Percentiles rank a stretch among this genome's conserved stretches.
phyloP scores from a whole-genome alignment of 2,113 vertebrate genomes.

The Picathartes gymnocephalus region DNA sequence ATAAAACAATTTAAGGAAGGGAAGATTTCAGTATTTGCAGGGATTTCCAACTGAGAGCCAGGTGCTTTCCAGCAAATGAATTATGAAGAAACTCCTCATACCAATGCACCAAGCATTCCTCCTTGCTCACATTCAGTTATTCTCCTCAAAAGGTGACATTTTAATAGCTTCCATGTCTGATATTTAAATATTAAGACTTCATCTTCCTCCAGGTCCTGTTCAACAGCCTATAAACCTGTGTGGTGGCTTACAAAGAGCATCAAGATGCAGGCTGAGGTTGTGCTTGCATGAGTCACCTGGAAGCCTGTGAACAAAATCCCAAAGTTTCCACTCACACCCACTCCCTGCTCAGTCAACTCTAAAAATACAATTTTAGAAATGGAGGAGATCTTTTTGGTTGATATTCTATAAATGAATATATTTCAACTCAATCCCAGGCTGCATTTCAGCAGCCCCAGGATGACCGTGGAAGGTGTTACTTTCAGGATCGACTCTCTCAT shows the following conservation, averaged over 20 bases:
- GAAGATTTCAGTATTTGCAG: background rate
- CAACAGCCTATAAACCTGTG: background rate
- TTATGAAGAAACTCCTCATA: background rate
- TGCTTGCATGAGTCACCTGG: background rate
- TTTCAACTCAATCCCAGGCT: background rate
- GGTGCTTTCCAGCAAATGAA: background rate
- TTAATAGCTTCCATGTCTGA: background rate
- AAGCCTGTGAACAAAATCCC: background rate
- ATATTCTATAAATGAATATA: background rate
- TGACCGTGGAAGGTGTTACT: background rate
- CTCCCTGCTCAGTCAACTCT: background rate
- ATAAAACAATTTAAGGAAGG: background rate
- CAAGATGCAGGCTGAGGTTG: background rate
- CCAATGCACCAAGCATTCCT: background rate
- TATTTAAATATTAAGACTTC: background rate
- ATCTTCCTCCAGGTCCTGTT: background rate
- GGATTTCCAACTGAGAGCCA: background rate
- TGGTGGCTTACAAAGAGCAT: background rate
- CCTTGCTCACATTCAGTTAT: background rate
- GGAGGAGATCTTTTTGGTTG: background rate
- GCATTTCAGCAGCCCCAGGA: background rate
- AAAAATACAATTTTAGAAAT: background rate
- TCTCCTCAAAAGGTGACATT: background rate
- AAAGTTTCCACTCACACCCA: conserved; percentile 4
- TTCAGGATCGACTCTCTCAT: background rate